Base-by-base conservation (phyloP, 2,797 vertebrate genomes). In the Danio jaintianensis region DNA sequence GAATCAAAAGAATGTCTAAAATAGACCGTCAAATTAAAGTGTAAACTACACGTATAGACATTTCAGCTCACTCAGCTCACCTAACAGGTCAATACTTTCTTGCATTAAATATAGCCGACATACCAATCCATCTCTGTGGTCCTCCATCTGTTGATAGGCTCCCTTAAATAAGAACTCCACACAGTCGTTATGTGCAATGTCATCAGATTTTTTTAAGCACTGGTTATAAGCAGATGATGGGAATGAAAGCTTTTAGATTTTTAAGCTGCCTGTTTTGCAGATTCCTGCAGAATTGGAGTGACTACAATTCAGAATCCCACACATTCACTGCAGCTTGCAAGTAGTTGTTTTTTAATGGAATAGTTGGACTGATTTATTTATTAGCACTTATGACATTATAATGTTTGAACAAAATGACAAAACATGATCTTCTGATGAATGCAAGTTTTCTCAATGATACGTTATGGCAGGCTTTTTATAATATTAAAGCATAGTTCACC, bases 71-170 rank as follows among this genome's bases (percentile, higher is more conserved):
- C 29, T 29, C 29, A 29, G 29, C 29, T 29, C 29, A 29, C 29
- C 29, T 29, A 29, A 29, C 29, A 29, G 29, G 29, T 29, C 29
- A 29, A 29, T 29, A 74, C 61, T 16, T 29, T 53, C 66, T 7
- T 61, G 45, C 63, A 52, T 68, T 78, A 73, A 78, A 78, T 22
- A 45, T 75, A 78, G 58, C 63, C 79, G 75, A 43, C 64, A 75
- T 71, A 71, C 38, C 55, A 16, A 72, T 78, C 63, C 56, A 75
- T 75, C 42, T 47, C 58, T 55, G 69, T 83, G 15, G 59, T 72
- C 66, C n/a, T 50, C 36, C 11, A 62, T 75, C 64, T 71, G 75
- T 80, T 75, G 45, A 84, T 82, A 73, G 75, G 45, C 7, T 72
- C 36, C 45, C 70, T 80, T 64, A 75, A 83, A 84, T 77, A 71